phyloP scores from a whole-genome alignment of 53 echinoderm and acorn worm genomes.

The Astropecten irregularis region DNA sequence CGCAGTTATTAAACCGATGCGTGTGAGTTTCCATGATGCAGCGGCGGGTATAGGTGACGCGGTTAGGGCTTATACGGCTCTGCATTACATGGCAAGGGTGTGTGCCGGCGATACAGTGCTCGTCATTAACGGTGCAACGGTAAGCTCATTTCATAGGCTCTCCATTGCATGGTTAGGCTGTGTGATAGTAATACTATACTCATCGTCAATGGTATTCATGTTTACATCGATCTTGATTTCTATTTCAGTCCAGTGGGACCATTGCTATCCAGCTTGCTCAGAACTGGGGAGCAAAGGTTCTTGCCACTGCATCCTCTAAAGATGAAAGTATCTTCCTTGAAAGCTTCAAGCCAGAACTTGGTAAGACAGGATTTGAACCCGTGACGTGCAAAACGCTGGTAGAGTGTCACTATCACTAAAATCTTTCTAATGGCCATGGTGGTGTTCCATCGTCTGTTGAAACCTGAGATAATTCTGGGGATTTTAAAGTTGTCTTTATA shows the following conservation, averaged over 20 bases:
- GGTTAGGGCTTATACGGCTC: slow-evolving; percentile 79
- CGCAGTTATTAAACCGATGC: slow-evolving; percentile 81
- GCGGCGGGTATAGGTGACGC: slow-evolving; percentile 84
- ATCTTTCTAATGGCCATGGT: no score
- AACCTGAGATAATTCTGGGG: no score
- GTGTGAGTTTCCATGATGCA: slow-evolving; percentile 82
- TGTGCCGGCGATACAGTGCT: slow-evolving; percentile 90
- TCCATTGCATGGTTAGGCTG: slow-evolving; percentile 77
- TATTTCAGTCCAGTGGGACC: slow-evolving; percentile 68
- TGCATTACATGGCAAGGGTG: slow-evolving; percentile 78
- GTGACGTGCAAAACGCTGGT: no score
- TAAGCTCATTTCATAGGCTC: slow-evolving; percentile 63
- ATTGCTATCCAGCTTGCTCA: slow-evolving; percentile 87
- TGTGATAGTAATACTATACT: slow-evolving; percentile 88
- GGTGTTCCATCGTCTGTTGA: no score
- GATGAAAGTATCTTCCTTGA: slow-evolving; percentile 76
- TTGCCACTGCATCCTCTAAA: slow-evolving; percentile 72
- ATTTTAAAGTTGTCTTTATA: no score
- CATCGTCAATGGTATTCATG: slow-evolving; percentile 69
- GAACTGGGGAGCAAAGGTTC: slow-evolving; percentile 96
- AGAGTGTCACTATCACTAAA: no score
- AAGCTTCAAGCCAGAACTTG: slow-evolving; percentile 77
- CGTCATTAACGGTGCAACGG: slow-evolving; percentile 84
- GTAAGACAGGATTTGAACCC: slow-evolving; percentile 32
- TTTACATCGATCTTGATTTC: neutral